Conservation (phyloP, 2,888 invertebrate genomes). For the Drosophila melanosoma region DNA sequence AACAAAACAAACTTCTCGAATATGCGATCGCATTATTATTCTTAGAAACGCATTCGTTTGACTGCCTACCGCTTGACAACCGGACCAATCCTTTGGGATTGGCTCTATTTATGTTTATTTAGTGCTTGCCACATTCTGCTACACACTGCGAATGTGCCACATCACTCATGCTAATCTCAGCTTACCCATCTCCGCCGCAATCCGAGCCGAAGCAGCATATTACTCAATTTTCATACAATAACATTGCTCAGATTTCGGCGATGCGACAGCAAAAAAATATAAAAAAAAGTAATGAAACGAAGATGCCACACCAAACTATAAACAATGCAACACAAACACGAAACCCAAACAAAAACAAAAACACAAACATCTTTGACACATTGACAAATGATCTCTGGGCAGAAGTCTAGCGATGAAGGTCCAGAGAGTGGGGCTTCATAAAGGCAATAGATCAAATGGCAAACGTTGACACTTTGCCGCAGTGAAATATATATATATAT, state of each 20-base stretch:
- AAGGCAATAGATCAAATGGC: conserved; percentile 49
- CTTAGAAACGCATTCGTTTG: conserved; percentile 24
- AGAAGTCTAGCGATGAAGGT: conserved; percentile 54
- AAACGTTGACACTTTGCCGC: conserved; percentile 45
- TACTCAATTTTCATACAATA: conserved; percentile 72
- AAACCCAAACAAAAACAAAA: conserved; percentile 9
- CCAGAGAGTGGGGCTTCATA: conserved; percentile 13
- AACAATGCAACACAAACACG: conserved; percentile 39
- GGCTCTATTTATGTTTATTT: conserved; percentile 16
- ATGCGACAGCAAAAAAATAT: conserved; percentile 32
- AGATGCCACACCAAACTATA: conserved; percentile 65
- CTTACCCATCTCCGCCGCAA: conserved; percentile 66
- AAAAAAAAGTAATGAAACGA: conserved; percentile 26
- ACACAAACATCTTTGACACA: conserved; percentile 51
- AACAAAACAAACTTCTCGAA: background rate
- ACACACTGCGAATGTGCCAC: conserved; percentile 37
- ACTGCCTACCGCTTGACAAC: conserved; percentile 24
- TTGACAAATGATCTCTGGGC: conserved; percentile 73
- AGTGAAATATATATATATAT: conserved; percentile 2
- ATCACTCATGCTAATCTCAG: conserved; percentile 67
- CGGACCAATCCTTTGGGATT: conserved; percentile 14
- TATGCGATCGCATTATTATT: conserved; percentile 19
- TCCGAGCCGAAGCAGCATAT: conserved; percentile 61
- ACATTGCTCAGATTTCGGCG: conserved; percentile 69
- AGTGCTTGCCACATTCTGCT: conserved; percentile 21